These are phyloP conservation scores for Pimpla rufipes DNA, from an alignment of 2,888 invertebrate species.

Conservation along the genomic window DNA sequence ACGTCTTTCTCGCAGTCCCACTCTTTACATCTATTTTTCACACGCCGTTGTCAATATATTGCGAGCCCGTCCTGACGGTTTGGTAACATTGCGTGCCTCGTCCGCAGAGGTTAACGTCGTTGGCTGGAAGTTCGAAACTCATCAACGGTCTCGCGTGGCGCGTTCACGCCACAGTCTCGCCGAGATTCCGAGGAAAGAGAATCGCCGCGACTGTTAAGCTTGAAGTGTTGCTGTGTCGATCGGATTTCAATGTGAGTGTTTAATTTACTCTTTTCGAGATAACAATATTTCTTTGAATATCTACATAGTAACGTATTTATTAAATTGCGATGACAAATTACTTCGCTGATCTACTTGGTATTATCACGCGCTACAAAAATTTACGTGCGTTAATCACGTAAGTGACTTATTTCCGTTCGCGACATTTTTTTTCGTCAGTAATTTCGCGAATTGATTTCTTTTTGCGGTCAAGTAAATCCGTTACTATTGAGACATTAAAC, in stretches of 20 bases:
- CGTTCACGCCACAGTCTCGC: too few species aligned
- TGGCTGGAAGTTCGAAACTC: too few species aligned
- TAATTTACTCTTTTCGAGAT: too few species aligned
- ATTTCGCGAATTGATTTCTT: neutral
- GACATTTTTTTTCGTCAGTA: conserved; percentile 1
- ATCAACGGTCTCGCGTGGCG: too few species aligned
- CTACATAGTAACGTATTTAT: neutral
- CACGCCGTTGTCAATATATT: neutral
- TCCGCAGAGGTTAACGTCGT: too few species aligned
- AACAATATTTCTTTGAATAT: conserved; percentile 1
- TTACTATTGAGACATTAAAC: conserved; percentile 1
- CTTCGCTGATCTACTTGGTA: conserved; percentile 1
- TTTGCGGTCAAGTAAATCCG: neutral
- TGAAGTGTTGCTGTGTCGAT: conserved; percentile 1
- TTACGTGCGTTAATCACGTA: neutral
- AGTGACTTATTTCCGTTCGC: conserved; percentile 1
- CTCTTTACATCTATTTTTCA: neutral
- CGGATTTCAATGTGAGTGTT: too few species aligned
- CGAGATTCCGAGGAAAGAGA: neutral
- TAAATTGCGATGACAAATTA: neutral
- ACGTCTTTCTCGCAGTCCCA: neutral
- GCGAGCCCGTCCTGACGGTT: neutral
- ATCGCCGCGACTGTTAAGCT: conserved; percentile 1
- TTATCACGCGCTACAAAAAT: conserved; percentile 1
- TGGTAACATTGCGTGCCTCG: conserved; percentile 1